Evolutionary conservation across 2,888 invertebrate species (phyloP).

Genomic region (Protophormia terraenovae): DNA sequence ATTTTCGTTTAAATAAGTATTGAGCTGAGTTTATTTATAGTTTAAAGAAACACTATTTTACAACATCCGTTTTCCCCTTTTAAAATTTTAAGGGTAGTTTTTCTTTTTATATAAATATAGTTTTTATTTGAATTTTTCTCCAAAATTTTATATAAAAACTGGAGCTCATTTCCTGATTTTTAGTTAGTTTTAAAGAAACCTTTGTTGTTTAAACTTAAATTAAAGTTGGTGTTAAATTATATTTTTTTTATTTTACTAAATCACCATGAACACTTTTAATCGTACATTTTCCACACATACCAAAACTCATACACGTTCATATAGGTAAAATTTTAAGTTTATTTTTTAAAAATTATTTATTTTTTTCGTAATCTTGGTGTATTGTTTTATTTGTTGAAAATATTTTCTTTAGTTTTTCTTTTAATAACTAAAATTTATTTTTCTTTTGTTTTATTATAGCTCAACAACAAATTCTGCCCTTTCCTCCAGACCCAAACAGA

Average conservation of each 20-base stretch:
- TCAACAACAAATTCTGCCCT: conserved; percentile 82
- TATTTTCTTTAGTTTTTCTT: conserved; percentile 7
- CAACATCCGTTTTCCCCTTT: background rate
- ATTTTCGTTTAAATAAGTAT: background rate
- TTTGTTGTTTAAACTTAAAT: conserved; percentile 16
- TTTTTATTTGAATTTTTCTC: background rate
- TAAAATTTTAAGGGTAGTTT: conserved; percentile 1
- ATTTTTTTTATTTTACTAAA: background rate
- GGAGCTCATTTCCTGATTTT: background rate
- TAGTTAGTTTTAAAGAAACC: conserved; percentile 34
- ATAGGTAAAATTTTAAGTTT: conserved; percentile 55
- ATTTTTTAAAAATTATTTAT: background rate
- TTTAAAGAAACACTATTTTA: background rate
- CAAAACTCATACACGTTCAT: conserved; percentile 60
- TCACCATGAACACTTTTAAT: conserved; percentile 64
- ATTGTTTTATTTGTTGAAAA: conserved; percentile 28
- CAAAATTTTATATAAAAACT: conserved; percentile 19
- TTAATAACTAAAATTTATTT: conserved; percentile 8
- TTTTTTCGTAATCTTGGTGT: conserved; percentile 9
- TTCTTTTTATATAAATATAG: background rate
- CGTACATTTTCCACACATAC: conserved; percentile 71
- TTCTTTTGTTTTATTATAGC: conserved; percentile 73
- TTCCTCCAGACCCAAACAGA: conserved; percentile 79
- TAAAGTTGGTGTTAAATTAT: background rate
- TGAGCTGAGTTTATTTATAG: conserved; percentile 1